Conservation (phyloP, 1,140 invertebrate species). For the Zaprionus tsacasi region DNA sequence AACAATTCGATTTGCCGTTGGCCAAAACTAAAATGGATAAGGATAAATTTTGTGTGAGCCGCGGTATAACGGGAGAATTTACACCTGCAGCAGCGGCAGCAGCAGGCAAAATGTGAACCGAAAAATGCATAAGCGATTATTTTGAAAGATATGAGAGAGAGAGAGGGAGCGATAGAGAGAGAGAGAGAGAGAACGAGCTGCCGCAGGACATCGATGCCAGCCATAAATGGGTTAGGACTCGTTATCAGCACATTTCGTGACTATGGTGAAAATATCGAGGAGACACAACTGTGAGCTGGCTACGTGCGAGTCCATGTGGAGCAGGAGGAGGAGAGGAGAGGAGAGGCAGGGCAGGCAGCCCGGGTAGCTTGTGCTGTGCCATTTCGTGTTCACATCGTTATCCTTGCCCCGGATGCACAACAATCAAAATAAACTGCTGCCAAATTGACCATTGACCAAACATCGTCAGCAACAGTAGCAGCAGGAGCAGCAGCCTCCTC, state of each 20-base stretch:
- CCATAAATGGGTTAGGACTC: conserved; percentile 35
- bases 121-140: conserved; percentile 58
- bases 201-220: conserved; percentile 55
- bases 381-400: conserved; percentile 76
- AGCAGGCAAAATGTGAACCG: conserved; percentile 23
- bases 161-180: neutral
- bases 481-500: conserved; percentile 1
- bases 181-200: neutral
- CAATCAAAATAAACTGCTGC: conserved; percentile 84
- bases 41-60: conserved; percentile 32
- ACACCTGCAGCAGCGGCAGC: conserved; percentile 19
- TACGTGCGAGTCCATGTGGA: neutral
- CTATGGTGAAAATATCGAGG: conserved; percentile 58
- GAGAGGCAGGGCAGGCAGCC: neutral
- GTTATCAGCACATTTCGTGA: conserved; percentile 72
- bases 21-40: conserved; percentile 16
- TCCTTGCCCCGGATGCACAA: conserved; percentile 78
- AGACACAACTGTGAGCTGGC: conserved; percentile 16
- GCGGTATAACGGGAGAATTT: conserved; percentile 32
- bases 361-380: conserved; percentile 42
- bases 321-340: too few relatives aligned
- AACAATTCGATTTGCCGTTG: conserved; percentile 6
- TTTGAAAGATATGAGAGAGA: conserved; percentile 42
- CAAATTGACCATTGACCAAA: conserved; percentile 84
- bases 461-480: conserved; percentile 60